Evolutionary conservation across 2,888 invertebrate genomes (phyloP).

Genomic region (Nowickia ferox): DNA sequence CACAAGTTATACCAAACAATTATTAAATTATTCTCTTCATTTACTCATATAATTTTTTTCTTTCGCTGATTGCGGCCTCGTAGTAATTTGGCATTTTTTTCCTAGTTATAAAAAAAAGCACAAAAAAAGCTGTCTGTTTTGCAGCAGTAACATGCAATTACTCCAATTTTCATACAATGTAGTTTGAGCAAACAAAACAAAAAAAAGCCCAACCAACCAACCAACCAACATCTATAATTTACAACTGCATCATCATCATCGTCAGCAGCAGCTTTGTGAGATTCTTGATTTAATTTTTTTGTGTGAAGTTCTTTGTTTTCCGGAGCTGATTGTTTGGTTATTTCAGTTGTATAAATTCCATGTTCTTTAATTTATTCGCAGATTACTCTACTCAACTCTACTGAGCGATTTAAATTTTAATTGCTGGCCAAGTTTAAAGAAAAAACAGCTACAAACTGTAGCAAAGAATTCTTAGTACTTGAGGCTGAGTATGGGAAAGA

Average conservation of each 20-base stretch:
- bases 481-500: conserved; percentile 62
- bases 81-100: conserved; percentile 53
- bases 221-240: conserved; percentile 68
- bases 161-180: conserved; percentile 70
- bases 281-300: conserved; percentile 32
- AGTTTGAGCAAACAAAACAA: conserved; percentile 30
- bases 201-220: neutral
- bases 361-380: conserved; percentile 37
- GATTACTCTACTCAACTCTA: conserved; percentile 36
- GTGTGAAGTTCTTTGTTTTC: conserved; percentile 48
- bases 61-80: conserved; percentile 22
- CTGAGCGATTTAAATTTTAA: conserved; percentile 69
- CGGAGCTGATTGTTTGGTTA: conserved; percentile 23
- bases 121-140: conserved; percentile 33
- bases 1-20: conserved; percentile 35
- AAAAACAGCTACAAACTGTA: conserved; percentile 5
- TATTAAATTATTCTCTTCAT: conserved; percentile 53
- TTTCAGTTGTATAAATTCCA: conserved; percentile 55
- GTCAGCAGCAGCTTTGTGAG: conserved; percentile 61
- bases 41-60: neutral
- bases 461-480: conserved; percentile 11
- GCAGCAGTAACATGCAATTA: conserved; percentile 67
- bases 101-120: conserved; percentile 16
- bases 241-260: conserved; percentile 65
- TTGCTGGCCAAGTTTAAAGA: conserved; percentile 62